Percentiles rank a stretch among this genome's conserved stretches.
phyloP scores from a whole-genome alignment of 2,113 vertebrate genomes.

The Pygoscelis adeliae region DNA sequence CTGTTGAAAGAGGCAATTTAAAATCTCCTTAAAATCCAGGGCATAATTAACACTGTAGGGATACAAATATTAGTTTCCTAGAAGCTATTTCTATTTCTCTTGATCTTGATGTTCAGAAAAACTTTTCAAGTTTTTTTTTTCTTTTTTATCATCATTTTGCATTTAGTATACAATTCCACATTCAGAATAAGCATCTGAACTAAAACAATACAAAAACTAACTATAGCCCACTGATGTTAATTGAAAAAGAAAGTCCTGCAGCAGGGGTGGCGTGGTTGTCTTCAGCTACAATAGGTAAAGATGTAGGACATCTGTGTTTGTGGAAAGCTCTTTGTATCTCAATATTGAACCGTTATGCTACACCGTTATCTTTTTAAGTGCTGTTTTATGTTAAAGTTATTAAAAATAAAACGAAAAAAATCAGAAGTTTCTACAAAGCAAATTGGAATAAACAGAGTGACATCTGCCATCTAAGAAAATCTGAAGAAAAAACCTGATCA shows the following conservation, averaged over 20 bases:
- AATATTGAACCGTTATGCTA: neutral
- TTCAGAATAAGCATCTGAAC: neutral
- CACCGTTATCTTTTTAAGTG: neutral
- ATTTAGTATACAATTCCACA: neutral
- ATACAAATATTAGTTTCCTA: constrained; percentile 78
- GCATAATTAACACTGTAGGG: constrained; percentile 77
- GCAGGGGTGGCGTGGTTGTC: neutral
- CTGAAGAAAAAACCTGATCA: neutral
- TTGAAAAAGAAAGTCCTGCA: neutral
- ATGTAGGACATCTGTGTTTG: neutral
- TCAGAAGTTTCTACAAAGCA: neutral
- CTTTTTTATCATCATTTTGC: neutral
- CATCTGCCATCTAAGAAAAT: neutral
- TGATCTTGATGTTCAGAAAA: constrained; percentile 59
- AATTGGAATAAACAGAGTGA: neutral
- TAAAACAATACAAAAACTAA: neutral
- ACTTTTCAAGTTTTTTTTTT: constrained; percentile 5
- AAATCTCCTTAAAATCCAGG: constrained; percentile 74
- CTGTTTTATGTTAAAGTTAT: neutral
- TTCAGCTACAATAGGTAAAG: neutral
- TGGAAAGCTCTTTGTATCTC: neutral
- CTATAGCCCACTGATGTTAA: neutral
- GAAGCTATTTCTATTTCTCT: constrained; percentile 65
- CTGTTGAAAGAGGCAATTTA: constrained; percentile 77
- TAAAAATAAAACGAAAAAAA: neutral